Evolutionary conservation across 2,797 vertebrate species (phyloP), one percentile per base, ranked within the genome.

Genomic region (Lagorchestes hirsutus): DNA sequence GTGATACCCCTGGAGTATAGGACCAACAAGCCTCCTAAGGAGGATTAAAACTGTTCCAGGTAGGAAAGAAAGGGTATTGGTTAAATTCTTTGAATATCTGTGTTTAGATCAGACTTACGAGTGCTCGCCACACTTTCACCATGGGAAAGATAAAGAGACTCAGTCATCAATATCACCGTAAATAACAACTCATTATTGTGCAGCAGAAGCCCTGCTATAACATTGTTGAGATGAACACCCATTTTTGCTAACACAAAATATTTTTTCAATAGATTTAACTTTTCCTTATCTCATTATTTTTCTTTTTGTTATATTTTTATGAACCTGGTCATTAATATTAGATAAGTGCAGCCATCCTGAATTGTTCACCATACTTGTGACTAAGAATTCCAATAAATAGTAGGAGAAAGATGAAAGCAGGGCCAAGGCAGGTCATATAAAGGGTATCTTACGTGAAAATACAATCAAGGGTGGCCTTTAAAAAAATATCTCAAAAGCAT

Each of bases 381-480:
- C 93, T 92, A 93, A 94, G 95, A 95, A 34, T 93, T 87, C 52
- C 92, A 0, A 18, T 52, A 27, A 34, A 57, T 50, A 90, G 54
- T 11, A 62, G 13, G 96, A 87, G 28, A 93, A 97, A 82, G 95
- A 54, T 62, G 82, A 96, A 93, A 90, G 27, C 54, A 90, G n/a
- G 5, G 40, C 14, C 6, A 24, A 52, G 28, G 94, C 29, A 54
- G 24, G 82, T 62, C 93, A 10, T 59, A 62, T 34, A 22, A 58
- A 92, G 92, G 91, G 90, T 29, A 91, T 31, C 8, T 56, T 50
- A 96, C 4, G 29, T 13, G 58, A 92, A 46, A 91, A 59, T 93
- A 56, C 31, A 74, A 27, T 95, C 4, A 31, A 29, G 54, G n/a
- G 54, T 94, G 92, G 95, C 93, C 74, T 97, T 96, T 95, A 94